Evolutionary conservation across 2,797 vertebrate species (phyloP), one percentile per base, ranked within the genome.

Genomic region (Scolopax rusticola): DNA sequence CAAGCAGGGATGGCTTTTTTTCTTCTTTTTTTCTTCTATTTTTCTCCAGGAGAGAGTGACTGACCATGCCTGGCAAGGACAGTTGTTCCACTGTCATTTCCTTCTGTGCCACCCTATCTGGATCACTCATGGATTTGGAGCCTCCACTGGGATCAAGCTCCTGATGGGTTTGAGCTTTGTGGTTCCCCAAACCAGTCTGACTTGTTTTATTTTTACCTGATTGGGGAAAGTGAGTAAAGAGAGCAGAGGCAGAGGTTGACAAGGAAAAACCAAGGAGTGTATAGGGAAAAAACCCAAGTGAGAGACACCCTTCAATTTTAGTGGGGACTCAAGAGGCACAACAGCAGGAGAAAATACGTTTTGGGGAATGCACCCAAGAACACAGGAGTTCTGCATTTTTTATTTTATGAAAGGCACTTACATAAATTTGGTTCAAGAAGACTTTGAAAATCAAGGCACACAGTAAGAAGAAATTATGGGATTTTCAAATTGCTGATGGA

Each of bases 241-340:
- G 84, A 82, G 69, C 60, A 87, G 61, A 68, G 25, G 27, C 36
- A 95, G 83, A 83, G 63, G 27, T 74, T 88, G 74, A 30, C 76
- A 74, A 27, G 23, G 4, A 9, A 89, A 93, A 95, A 89, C 2
- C 50, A 76, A 33, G 33, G 33, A 33, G 19, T 45, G 47, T 80
- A 64, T 41, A 48, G 45, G 60, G 68, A 91, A 89, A 73, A 27
- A 79, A 64, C 63, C 25, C 23, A 48, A 25, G 6, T 75, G 57
- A 94, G 65, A 83, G 74, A 45, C 53, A 69, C 89, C 59, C 30
- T 23, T 30, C 3, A 5, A 12, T 59, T 38, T 33, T 63, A 93
- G 40, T 53, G 16, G 23, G 8, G 67, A 91, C 27, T 18, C 11
- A 9, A 84, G 81, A 87, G 19, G 28, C n/a, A 32, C 76, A 91